Evolutionary conservation across 2,888 invertebrate species (phyloP), one percentile per base, ranked within the genome.

Genomic region (Caenorhabditis zanzibari): DNA sequence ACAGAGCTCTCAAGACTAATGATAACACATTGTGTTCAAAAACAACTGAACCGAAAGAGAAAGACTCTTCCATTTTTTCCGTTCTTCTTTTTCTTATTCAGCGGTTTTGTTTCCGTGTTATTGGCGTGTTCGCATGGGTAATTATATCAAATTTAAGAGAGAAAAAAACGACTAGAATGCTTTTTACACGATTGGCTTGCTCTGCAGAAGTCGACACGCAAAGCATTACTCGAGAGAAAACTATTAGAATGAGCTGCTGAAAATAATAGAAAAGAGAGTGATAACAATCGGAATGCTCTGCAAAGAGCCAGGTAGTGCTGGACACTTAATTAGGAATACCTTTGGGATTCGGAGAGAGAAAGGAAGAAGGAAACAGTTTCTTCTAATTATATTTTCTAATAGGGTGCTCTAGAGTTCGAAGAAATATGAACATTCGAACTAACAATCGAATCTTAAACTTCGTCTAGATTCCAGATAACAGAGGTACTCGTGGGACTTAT

Each of bases 51-150:
- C 3, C 72, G 38, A 38, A 19, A 47, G 47, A 47, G 47, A 5
- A n/a, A 52, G 52, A 26, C 24, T 14, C 14, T 44, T 19, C 58
- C 56, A 56, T 35, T 35, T 41, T 28, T 54, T 24, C 16, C 19
- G 10, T 24, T n/a, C 28, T 28, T 49, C 24, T 44, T 26, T 26
- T 71, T 52, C 14, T 56, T 56, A n/a, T 63, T 41, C 64, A 35
- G 74, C 12, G 41, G 61, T 63, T 56, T 64, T 75, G 66, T 75
- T 75, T 75, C 75, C 75, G 75, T 75, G 75, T 75, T 75, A 75
- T 75, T 75, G 58, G 66, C 75, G 66, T 75, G 75, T 75, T 75
- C 75, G 66, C 75, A 66, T 75, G 75, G 75, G 75, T 75, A 75
- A 75, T 75, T 75, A 75, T 75, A 75, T 75, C 66, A 75, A 75